These are phyloP conservation scores for Anthrax anthrax DNA, from an alignment of 2,888 invertebrate genomes.

Conservation along the genomic window DNA sequence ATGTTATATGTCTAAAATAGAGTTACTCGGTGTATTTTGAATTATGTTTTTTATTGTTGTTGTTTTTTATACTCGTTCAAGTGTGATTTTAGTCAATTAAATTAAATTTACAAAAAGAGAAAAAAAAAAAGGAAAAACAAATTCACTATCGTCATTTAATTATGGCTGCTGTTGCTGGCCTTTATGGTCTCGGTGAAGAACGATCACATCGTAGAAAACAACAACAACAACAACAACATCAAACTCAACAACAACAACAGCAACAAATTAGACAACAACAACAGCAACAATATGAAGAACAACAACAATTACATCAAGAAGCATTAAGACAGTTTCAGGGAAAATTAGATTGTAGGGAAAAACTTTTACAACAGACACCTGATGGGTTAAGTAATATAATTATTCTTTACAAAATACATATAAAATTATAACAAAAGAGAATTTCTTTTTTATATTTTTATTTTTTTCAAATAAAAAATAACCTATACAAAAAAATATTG, in stretches of 20 bases:
- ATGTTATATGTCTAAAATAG: too few species aligned
- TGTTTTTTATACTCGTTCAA: too few species aligned
- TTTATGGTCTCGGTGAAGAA: slow-evolving; percentile 66
- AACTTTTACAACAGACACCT: slow-evolving; percentile 8
- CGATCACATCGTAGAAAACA: slow-evolving; percentile 37
- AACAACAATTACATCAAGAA: slow-evolving; percentile 2
- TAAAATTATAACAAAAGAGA: too few species aligned
- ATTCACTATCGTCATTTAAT: too few species aligned
- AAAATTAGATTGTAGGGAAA: slow-evolving; percentile 3
- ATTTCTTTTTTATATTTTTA: too few species aligned
- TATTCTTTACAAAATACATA: too few species aligned
- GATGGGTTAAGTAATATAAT: slow-evolving; percentile 16
- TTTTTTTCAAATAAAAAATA: too few species aligned
- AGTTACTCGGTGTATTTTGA: too few species aligned
- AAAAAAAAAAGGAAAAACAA: background rate
- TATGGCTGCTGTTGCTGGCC: slow-evolving; percentile 68
- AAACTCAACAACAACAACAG: slow-evolving; percentile 15
- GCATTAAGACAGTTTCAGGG: slow-evolving; percentile 3
- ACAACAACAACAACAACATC: slow-evolving; percentile 41
- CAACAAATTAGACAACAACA: slow-evolving; percentile 2
- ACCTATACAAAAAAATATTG: too few species aligned
- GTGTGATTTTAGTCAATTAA: too few species aligned
- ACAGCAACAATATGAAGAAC: slow-evolving; percentile 1
- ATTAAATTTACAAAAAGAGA: background rate
- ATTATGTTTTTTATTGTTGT: too few species aligned